Conservation (phyloP, 2,113 vertebrate species). For the Myxocyprinus asiaticus region DNA sequence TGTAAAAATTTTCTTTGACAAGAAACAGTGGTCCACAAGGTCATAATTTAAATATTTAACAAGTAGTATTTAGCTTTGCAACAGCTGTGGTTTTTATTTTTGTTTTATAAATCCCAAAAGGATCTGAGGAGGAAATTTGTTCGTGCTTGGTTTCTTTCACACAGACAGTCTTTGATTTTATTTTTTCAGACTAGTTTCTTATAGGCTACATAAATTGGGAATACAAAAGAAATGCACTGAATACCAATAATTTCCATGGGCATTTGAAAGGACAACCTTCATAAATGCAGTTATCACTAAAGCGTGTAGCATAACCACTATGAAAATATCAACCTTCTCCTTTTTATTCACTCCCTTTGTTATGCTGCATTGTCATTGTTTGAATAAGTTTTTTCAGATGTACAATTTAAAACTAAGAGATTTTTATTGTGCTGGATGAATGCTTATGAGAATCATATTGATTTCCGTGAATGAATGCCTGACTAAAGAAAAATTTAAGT, state of each 20-base stretch:
- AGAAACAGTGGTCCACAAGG: slow-evolving; percentile 12
- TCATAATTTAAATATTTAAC: not conserved
- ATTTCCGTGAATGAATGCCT: slow-evolving; percentile 43
- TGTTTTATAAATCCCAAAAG: not conserved
- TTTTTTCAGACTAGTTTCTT: slow-evolving; percentile 15
- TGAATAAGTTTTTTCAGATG: slow-evolving; percentile 42
- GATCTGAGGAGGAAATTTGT: too few relatives aligned
- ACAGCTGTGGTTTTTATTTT: not conserved
- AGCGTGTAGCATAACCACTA: slow-evolving; percentile 34
- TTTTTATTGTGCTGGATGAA: slow-evolving; percentile 42
- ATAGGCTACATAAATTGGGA: not conserved
- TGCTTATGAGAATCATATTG: slow-evolving; percentile 42
- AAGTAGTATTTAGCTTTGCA: not conserved
- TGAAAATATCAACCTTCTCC: slow-evolving; percentile 37
- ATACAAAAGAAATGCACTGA: not conserved
- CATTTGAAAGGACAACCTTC: slow-evolving; percentile 27
- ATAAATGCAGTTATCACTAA: slow-evolving; percentile 25
- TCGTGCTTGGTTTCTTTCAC: not conserved
- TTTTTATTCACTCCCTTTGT: slow-evolving; percentile 40
- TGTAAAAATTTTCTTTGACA: not conserved
- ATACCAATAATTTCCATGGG: not conserved
- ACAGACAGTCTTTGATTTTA: not conserved
- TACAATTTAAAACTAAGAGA: slow-evolving; percentile 48
- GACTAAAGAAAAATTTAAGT: slow-evolving; percentile 33
- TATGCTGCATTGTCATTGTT: slow-evolving; percentile 28